phyloP scores from a whole-genome alignment of 2,113 vertebrate genomes.

The Zosterops lateralis region DNA sequence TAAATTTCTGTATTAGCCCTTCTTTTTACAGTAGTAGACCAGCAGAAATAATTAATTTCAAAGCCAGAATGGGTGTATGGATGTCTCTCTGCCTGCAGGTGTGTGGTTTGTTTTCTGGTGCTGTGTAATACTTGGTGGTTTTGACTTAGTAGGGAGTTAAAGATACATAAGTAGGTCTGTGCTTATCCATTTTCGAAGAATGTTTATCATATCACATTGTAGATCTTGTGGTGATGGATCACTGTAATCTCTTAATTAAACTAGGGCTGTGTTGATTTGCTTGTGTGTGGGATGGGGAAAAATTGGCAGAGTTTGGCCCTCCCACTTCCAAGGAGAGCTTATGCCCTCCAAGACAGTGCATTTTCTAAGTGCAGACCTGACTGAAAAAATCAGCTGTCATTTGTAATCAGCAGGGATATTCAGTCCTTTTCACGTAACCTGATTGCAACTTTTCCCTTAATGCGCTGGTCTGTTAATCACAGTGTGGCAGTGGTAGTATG shows the following conservation, averaged over 20 bases:
- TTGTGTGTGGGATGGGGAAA: background rate
- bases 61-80: background rate
- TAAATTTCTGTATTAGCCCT: background rate
- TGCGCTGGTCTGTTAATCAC: conserved; percentile 25
- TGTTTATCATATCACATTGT: background rate
- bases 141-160: background rate
- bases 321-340: background rate
- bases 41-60: background rate
- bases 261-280: background rate
- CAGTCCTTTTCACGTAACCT: conserved; percentile 46
- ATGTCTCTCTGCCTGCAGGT: background rate
- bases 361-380: conserved; percentile 30
- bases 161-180: background rate
- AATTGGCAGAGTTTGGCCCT: background rate
- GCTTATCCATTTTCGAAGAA: background rate
- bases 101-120: background rate
- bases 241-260: background rate
- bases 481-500: background rate
- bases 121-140: background rate
- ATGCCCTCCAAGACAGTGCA: background rate
- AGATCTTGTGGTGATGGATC: background rate
- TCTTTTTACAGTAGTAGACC: background rate
- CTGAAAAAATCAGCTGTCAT: conserved; percentile 38
- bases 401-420: conserved; percentile 61
- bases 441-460: conserved; percentile 58